These are phyloP conservation scores for Ceraclea dissimilis DNA, from an alignment of 2,888 invertebrate genomes.

Conservation along the genomic window DNA sequence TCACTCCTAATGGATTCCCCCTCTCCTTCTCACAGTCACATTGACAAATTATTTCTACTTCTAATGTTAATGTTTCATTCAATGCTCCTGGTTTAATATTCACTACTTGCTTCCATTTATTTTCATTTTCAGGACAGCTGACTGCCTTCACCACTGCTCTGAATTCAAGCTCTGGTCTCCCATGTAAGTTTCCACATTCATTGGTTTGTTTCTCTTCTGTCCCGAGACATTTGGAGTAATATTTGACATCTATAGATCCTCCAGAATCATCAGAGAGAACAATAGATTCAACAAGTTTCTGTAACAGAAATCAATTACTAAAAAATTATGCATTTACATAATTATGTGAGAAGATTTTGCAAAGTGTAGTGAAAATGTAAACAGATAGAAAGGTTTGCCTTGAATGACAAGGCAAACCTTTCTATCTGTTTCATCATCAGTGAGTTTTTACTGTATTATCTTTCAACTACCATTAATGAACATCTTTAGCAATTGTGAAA, in stretches of 20 bases:
- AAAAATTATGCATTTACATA: background rate
- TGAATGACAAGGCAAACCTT: no score
- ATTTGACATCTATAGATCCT: constrained; percentile 47
- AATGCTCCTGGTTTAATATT: constrained; percentile 65
- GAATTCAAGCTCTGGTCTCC: constrained; percentile 51
- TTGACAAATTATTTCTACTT: constrained; percentile 61
- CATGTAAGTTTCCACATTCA: constrained; percentile 53
- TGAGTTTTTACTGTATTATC: no score
- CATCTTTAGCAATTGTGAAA: no score
- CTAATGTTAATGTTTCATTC: constrained; percentile 58
- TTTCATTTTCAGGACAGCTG: constrained; percentile 50
- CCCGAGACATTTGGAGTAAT: constrained; percentile 42
- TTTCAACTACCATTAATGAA: no score
- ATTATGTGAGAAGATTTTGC: background rate
- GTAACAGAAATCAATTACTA: constrained; percentile 23
- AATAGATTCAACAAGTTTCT: constrained; percentile 44
- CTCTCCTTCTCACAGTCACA: constrained; percentile 60
- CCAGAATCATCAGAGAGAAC: constrained; percentile 38
- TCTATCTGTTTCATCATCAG: no score
- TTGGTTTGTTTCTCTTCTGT: constrained; percentile 37
- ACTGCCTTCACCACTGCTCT: constrained; percentile 47
- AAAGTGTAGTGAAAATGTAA: no score
- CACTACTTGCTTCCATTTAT: constrained; percentile 44
- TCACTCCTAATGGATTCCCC: constrained; percentile 32
- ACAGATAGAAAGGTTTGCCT: no score